Conservation (phyloP, 2,113 vertebrate species). For the Camelus dromedarius region DNA sequence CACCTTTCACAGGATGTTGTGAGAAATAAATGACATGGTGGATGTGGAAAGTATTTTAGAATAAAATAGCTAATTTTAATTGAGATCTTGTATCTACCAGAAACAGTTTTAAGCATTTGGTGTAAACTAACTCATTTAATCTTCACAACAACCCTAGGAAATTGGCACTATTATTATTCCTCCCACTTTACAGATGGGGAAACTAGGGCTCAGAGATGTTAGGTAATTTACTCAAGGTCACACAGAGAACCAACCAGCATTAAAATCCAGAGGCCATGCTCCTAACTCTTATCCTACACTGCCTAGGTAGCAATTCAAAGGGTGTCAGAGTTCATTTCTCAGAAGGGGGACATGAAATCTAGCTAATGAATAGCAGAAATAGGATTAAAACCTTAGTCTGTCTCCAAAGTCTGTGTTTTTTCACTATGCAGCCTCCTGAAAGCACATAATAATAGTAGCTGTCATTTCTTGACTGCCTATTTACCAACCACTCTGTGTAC, state of each 20-base stretch:
- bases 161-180: slow-evolving; percentile 36
- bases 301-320: background rate
- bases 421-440: background rate
- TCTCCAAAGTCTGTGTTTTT: background rate
- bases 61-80: slow-evolving; percentile 29
- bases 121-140: slow-evolving; percentile 19
- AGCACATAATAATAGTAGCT: slow-evolving; percentile 39
- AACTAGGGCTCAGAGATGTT: background rate
- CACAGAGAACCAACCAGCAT: background rate
- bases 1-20: background rate
- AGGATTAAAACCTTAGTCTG: background rate
- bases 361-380: slow-evolving; percentile 27
- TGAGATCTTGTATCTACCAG: background rate
- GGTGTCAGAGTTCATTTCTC: slow-evolving; percentile 22
- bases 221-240: background rate
- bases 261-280: slow-evolving; percentile 2
- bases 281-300: slow-evolving; percentile 15
- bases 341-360: background rate
- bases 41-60: background rate
- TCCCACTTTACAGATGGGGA: slow-evolving; percentile 21
- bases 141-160: background rate
- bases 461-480: slow-evolving; percentile 1
- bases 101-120: background rate
- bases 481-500: slow-evolving; percentile 31
- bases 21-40: background rate